Percentiles rank a stretch among this genome's conserved stretches.
phyloP scores from a whole-genome alignment of 2,113 vertebrate genomes.

The Oncorhynchus tshawytscha region DNA sequence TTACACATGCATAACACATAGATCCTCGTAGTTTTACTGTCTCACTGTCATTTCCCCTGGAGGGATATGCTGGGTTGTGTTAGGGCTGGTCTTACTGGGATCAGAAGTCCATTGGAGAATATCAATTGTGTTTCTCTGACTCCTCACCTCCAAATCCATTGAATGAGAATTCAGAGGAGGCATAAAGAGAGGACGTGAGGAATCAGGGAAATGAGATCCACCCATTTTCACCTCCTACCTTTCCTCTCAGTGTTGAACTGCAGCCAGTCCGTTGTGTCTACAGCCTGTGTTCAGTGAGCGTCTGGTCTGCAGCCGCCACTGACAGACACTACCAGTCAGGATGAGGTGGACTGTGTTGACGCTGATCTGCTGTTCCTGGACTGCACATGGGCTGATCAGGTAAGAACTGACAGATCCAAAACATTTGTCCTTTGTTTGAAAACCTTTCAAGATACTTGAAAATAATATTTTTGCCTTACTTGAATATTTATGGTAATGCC shows the following conservation, averaged over 20 bases:
- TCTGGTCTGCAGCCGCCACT: neutral
- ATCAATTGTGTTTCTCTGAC: no score
- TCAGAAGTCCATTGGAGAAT: no score
- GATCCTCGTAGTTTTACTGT: neutral
- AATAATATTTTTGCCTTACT: neutral
- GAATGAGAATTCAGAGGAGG: no score
- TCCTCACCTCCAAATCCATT: no score
- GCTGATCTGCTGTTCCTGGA: conserved; percentile 8
- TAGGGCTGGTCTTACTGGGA: neutral
- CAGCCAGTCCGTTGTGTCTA: neutral
- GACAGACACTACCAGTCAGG: neutral
- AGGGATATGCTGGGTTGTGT: neutral
- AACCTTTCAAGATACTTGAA: neutral
- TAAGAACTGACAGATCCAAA: neutral
- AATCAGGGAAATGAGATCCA: no score
- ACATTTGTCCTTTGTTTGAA: neutral
- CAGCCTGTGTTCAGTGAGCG: neutral
- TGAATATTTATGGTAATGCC: neutral
- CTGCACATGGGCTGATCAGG: conserved; percentile 27
- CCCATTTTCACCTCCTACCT: no score
- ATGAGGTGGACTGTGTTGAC: conserved; percentile 21
- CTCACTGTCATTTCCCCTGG: no score
- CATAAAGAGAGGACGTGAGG: no score
- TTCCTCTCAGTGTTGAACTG: neutral
- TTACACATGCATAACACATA: neutral